Evolutionary conservation across 2,888 invertebrate genomes (phyloP), one percentile per base, ranked within the genome.

Genomic region (Orgyia antiqua): DNA sequence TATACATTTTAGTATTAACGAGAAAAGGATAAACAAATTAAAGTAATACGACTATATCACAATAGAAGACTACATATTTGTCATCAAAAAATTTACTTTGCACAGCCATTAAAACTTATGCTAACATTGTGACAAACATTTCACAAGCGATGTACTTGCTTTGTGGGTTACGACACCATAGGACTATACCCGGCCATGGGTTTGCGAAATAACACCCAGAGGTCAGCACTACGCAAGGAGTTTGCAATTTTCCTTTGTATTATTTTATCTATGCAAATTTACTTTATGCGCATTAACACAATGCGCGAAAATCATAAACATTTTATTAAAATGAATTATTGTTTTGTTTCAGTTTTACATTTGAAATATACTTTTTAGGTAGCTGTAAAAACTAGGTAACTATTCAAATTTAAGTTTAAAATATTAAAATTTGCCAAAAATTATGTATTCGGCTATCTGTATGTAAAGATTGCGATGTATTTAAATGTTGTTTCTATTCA

Each of bases 121-220:
- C 25, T 19, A 51, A 57, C 57, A 46, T 55, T 64, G 66, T 67
- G 70, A 70, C 66, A 67, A 61, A 52, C 62, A 63, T 66, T 61
- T 49, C 62, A 40, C 60, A 62, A 62, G 31, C 36, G 39, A 36
- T 45, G 35, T 44, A 44, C 24, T 25, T 29, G 53, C 39, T 49
- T 56, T 51, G 51, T 60, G 48, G 48, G 35, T 72, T 71, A 44
- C 71, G 43, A 62, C 67, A 70, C 58, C 54, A 63, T 62, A 57
- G 64, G 52, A 60, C 65, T 50, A 58, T 58, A 51, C 56, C 51
- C 48, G 51, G 36, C 58, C 48, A 57, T 53, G 53, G 57, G 43
- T 59, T 72, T 72, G 64, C 69, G 69, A 70, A 69, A 72, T 53
- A 42, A 47, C 44, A 43, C 42, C 45, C 52, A 58, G 61, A 69